Evolutionary conservation across 2,797 vertebrate species (phyloP).

Genomic region (Microctenopoma steveboyesi): DNA sequence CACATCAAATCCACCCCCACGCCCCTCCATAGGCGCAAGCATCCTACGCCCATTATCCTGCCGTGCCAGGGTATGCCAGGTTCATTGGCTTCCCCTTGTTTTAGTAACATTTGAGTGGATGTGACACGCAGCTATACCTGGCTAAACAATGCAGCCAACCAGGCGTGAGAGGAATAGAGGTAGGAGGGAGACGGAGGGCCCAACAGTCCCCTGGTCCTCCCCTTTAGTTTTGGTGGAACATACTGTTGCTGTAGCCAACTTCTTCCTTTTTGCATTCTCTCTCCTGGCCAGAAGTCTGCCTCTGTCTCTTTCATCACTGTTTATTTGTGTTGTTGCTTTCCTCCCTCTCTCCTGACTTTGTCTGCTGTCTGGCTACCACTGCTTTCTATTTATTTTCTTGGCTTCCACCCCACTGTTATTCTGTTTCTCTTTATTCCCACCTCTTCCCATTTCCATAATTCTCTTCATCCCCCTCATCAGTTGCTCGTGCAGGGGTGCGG

Average conservation of each 20-base stretch:
- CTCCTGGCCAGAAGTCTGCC: constrained; percentile 1
- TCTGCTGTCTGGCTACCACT: constrained; percentile 41
- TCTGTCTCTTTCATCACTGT: constrained; percentile 1
- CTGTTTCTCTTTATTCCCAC: constrained; percentile 47
- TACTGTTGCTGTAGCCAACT: background rate
- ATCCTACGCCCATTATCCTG: constrained; percentile 32
- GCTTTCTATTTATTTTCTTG: constrained; percentile 61
- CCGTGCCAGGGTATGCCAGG: constrained; percentile 29
- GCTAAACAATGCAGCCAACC: constrained; percentile 54
- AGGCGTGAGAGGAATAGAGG: constrained; percentile 40
- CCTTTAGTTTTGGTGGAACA: constrained; percentile 25
- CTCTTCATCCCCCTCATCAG: constrained; percentile 48
- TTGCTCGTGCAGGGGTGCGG: constrained; percentile 33
- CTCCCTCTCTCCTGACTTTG: constrained; percentile 19
- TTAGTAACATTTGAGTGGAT: constrained; percentile 48
- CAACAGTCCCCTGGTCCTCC: constrained; percentile 26
- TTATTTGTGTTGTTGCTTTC: constrained; percentile 19
- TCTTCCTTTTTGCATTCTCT: constrained; percentile 11
- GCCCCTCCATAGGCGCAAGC: background rate
- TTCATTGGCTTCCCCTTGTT: constrained; percentile 45
- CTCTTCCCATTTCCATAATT: constrained; percentile 56
- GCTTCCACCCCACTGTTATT: constrained; percentile 46
- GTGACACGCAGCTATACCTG: constrained; percentile 43
- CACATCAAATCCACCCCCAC: constrained; percentile 1
- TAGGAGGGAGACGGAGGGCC: constrained; percentile 18